Percentiles rank a stretch among this genome's conserved stretches.
These are phyloP conservation scores for Nothobranchius kuhntae DNA, from an alignment of 2,113 vertebrate genomes.

Conservation along the genomic window DNA sequence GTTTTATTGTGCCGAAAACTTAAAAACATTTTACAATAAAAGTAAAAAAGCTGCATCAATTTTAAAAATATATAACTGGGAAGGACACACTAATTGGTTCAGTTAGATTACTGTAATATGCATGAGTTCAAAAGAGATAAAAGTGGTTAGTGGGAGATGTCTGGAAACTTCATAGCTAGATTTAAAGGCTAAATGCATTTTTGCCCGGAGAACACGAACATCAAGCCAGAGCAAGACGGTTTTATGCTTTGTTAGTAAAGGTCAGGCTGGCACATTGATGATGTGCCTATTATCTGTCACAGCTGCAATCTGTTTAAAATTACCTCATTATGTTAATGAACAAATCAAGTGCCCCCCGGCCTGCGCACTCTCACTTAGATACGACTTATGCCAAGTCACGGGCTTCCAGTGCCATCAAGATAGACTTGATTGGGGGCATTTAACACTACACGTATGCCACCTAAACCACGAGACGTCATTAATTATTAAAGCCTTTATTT, in stretches of 20 bases:
- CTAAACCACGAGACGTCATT: slow-evolving; percentile 60
- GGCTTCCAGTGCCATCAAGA: slow-evolving; percentile 44
- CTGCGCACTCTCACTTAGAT: slow-evolving; percentile 56
- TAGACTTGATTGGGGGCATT: slow-evolving; percentile 49
- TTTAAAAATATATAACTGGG: not conserved
- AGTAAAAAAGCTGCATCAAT: too few relatives aligned
- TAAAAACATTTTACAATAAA: too few relatives aligned
- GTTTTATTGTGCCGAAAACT: too few relatives aligned
- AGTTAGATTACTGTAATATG: not conserved
- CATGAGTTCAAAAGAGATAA: slow-evolving; percentile 6
- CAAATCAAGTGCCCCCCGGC: slow-evolving; percentile 75
- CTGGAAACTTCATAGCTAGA: slow-evolving; percentile 16
- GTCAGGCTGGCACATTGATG: slow-evolving; percentile 72
- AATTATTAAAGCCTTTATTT: slow-evolving; percentile 63
- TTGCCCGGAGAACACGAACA: slow-evolving; percentile 37
- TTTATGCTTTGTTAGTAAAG: slow-evolving; percentile 76
- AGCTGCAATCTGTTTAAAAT: slow-evolving; percentile 76
- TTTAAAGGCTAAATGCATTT: slow-evolving; percentile 20
- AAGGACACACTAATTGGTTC: slow-evolving; percentile 13
- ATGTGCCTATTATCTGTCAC: slow-evolving; percentile 77
- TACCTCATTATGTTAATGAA: slow-evolving; percentile 80
- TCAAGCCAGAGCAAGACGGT: slow-evolving; percentile 30
- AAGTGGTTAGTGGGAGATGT: slow-evolving; percentile 7
- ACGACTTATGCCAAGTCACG: slow-evolving; percentile 75
- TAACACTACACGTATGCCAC: slow-evolving; percentile 54